These are phyloP conservation scores for Volucella inflata DNA, from an alignment of 2,888 invertebrate genomes.

Conservation along the genomic window DNA sequence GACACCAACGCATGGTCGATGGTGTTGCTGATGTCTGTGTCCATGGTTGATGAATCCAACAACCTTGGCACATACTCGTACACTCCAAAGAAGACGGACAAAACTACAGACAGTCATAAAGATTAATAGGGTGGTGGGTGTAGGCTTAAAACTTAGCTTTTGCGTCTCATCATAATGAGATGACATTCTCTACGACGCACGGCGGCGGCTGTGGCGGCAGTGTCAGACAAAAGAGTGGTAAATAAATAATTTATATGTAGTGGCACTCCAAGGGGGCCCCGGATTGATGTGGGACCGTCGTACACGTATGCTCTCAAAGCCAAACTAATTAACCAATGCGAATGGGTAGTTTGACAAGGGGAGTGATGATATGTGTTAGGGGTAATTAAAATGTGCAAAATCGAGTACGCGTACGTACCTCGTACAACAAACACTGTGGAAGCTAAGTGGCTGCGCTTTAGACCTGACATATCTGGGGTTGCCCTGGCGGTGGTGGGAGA, in stretches of 20 bases:
- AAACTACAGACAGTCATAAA: too few relatives aligned
- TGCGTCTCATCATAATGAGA: constrained; percentile 51
- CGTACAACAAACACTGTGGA: constrained; percentile 4
- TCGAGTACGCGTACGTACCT: constrained; percentile 30
- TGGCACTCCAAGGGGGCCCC: too few relatives aligned
- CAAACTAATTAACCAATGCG: constrained; percentile 44
- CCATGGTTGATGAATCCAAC: neutral
- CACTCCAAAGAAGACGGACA: too few relatives aligned
- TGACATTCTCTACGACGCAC: constrained; percentile 51
- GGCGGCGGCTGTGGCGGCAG: neutral
- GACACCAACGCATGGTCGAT: constrained; percentile 17
- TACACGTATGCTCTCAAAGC: constrained; percentile 34
- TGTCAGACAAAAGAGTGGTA: constrained; percentile 34
- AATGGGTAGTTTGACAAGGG: neutral
- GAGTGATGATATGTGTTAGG: constrained; percentile 10
- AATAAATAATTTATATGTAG: too few relatives aligned
- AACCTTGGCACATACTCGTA: too few relatives aligned
- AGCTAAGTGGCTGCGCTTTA: neutral
- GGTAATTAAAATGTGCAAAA: constrained; percentile 62
- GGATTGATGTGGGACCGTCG: neutral
- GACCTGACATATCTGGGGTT: too few relatives aligned
- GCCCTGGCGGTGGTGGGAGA: too few relatives aligned
- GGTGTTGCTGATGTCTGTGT: constrained; percentile 7
- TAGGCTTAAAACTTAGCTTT: constrained; percentile 19
- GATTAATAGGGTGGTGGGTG: neutral